These are phyloP conservation scores for Euzetes globulus DNA, from an alignment of 2,888 invertebrate genomes.

Conservation along the genomic window DNA sequence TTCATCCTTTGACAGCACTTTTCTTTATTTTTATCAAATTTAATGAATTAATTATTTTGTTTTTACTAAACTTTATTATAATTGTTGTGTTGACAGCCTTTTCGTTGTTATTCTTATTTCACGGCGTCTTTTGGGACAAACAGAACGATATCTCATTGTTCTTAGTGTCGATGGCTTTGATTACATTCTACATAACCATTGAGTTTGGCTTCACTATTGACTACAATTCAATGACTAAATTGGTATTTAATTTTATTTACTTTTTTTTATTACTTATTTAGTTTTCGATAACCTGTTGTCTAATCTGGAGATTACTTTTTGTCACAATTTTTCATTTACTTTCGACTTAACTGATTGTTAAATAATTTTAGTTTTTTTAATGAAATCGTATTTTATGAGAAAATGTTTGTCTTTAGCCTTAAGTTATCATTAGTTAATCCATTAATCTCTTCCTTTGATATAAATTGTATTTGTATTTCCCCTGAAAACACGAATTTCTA, in stretches of 20 bases:
- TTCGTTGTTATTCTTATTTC: constrained; percentile 28
- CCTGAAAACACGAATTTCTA: too few relatives aligned
- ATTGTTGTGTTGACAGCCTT: constrained; percentile 5
- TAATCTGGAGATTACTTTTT: too few relatives aligned
- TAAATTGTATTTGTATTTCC: too few relatives aligned
- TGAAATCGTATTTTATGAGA: too few relatives aligned
- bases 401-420: too few relatives aligned
- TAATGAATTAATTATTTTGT: not conserved
- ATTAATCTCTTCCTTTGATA: too few relatives aligned
- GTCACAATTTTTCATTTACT: too few relatives aligned
- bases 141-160: constrained; percentile 37
- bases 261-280: not conserved
- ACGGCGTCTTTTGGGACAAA: constrained; percentile 33
- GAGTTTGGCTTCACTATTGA: constrained; percentile 33
- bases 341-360: too few relatives aligned
- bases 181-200: constrained; percentile 34
- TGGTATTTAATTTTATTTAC: constrained; percentile 17
- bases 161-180: constrained; percentile 31
- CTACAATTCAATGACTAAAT: constrained; percentile 29
- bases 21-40: not conserved
- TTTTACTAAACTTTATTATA: not conserved
- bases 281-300: not conserved
- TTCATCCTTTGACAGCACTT: too few relatives aligned
- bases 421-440: too few relatives aligned
- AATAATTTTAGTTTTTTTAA: too few relatives aligned